phyloP scores from a whole-genome alignment of 1,140 invertebrate genomes.

The Acyrthosiphon pisum region DNA sequence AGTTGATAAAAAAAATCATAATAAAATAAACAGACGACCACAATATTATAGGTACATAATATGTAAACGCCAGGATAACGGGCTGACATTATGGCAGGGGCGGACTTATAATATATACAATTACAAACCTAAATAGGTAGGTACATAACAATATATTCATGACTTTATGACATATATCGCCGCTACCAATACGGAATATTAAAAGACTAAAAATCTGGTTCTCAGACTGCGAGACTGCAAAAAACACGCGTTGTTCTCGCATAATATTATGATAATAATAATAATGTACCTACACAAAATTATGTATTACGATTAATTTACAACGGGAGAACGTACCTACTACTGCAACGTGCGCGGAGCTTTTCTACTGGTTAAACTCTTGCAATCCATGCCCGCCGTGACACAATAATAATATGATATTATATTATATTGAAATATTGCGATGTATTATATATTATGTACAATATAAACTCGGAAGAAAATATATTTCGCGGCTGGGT shows the following conservation, averaged over 20 bases:
- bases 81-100: neutral
- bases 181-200: neutral
- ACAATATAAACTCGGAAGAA: neutral
- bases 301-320: neutral
- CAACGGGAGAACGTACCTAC: conserved; percentile 24
- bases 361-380: neutral
- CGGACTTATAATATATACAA: neutral
- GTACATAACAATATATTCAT: neutral
- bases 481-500: neutral
- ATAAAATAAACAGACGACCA: neutral
- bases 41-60: neutral
- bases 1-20: neutral
- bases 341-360: neutral
- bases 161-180: neutral
- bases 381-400: conserved; percentile 18
- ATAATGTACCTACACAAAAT: neutral
- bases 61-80: neutral
- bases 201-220: neutral
- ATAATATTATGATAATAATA: neutral
- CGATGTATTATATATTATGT: neutral
- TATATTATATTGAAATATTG: neutral
- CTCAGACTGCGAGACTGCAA: neutral
- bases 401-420: neutral
- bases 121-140: no score
- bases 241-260: neutral